A percentile compares a stretch with the other conserved stretches of the same genome.
Conservation (phyloP, 2,888 invertebrate species). For the Hyposoter dolosus region DNA sequence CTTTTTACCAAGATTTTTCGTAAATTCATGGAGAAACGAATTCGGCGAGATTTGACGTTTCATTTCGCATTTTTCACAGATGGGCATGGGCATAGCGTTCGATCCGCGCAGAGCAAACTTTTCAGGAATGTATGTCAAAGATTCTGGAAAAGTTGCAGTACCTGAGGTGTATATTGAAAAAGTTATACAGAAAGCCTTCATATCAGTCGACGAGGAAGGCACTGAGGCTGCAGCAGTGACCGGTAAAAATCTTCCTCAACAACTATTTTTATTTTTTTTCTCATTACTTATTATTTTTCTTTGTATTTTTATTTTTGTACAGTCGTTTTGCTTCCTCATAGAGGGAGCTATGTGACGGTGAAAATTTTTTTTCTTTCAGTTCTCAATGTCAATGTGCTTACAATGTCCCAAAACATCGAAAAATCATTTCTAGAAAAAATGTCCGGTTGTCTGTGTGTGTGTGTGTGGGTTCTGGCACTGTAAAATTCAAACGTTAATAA, state of each 20-base stretch:
- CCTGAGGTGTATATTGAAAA: not conserved
- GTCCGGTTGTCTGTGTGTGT: no score
- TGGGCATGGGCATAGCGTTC: slow-evolving; percentile 63
- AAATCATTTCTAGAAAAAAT: no score
- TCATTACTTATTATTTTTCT: not conserved
- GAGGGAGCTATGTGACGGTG: no score
- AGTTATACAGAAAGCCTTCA: not conserved
- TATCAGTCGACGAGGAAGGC: not conserved
- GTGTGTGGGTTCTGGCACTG: no score
- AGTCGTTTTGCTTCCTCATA: no score
- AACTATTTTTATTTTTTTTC: not conserved
- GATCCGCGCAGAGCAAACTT: not conserved
- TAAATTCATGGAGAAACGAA: not conserved
- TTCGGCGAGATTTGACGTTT: slow-evolving; percentile 77
- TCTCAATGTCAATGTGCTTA: no score
- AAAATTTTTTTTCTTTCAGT: no score
- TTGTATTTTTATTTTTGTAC: not conserved
- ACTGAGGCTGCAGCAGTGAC: not conserved
- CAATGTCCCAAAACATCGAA: no score
- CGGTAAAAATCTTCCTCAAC: not conserved
- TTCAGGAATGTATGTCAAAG: not conserved
- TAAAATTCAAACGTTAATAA: no score
- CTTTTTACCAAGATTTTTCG: not conserved
- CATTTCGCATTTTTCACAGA: slow-evolving; percentile 86
- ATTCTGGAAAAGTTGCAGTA: not conserved